phyloP scores from a whole-genome alignment of 2,888 invertebrate genomes.

The Panzeria rudis region DNA sequence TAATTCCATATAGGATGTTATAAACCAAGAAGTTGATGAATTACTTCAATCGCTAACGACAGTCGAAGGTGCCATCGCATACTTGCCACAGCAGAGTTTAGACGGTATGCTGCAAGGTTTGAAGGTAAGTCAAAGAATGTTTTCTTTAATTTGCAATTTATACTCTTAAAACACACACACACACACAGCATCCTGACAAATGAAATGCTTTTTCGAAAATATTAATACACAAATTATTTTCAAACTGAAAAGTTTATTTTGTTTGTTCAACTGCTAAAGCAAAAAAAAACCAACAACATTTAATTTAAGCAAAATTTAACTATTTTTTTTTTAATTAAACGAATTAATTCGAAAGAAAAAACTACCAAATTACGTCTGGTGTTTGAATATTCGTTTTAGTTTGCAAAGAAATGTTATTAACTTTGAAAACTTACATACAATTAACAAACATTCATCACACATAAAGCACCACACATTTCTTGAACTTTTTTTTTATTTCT shows the following conservation, averaged over 20 bases:
- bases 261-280: constrained; percentile 64
- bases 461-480: not conserved
- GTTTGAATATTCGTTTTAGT: constrained; percentile 32
- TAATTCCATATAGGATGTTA: constrained; percentile 84
- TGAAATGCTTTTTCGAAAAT: constrained; percentile 58
- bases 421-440: constrained; percentile 19
- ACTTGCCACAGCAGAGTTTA: constrained; percentile 89
- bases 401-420: constrained; percentile 34
- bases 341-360: not conserved
- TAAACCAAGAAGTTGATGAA: constrained; percentile 88
- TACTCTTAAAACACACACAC: not conserved
- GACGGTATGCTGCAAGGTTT: constrained; percentile 89
- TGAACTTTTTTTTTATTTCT: not conserved
- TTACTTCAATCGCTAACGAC: constrained; percentile 88
- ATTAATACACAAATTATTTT: constrained; percentile 37
- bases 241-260: constrained; percentile 45
- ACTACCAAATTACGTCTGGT: constrained; percentile 21
- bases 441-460: constrained; percentile 35
- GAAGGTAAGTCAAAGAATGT: constrained; percentile 85
- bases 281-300: constrained; percentile 9
- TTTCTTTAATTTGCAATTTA: not conserved
- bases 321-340: not conserved
- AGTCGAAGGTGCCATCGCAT: constrained; percentile 88
- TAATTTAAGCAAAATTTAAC: constrained; percentile 14
- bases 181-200: constrained; percentile 51